These are phyloP conservation scores for Parapristionchus giblindavisi DNA, from an alignment of 2,888 invertebrate genomes.

Conservation along the genomic window DNA sequence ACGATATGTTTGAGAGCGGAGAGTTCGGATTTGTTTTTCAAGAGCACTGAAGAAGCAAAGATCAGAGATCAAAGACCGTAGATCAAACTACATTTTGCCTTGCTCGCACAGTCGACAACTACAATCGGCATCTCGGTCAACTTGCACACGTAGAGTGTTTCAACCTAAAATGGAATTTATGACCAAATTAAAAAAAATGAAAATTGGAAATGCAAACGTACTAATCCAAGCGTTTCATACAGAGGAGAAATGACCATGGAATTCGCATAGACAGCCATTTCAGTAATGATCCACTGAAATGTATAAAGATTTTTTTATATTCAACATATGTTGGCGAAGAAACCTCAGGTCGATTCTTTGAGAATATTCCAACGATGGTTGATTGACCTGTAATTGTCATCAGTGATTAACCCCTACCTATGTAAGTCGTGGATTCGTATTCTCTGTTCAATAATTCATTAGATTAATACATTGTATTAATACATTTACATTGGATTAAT, in stretches of 20 bases:
- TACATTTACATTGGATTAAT: too few relatives aligned
- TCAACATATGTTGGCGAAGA: not conserved
- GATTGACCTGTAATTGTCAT: conserved; percentile 62
- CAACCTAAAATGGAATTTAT: conserved; percentile 75
- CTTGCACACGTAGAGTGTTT: conserved; percentile 78
- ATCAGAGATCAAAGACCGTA: not conserved
- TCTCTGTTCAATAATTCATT: conserved; percentile 26
- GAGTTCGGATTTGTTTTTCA: conserved; percentile 14
- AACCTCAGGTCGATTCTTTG: conserved; percentile 71
- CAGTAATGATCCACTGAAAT: conserved; percentile 84
- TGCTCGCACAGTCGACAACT: conserved; percentile 36
- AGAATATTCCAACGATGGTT: conserved; percentile 70
- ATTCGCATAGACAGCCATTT: conserved; percentile 89
- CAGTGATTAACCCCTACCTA: conserved; percentile 54
- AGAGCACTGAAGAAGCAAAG: conserved; percentile 10
- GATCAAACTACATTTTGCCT: conserved; percentile 33
- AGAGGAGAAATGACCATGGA: conserved; percentile 92
- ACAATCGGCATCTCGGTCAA: conserved; percentile 50
- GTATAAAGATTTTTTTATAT: not conserved
- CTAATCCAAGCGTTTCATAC: conserved; percentile 93
- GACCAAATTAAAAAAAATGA: not conserved
- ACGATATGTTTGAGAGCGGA: conserved; percentile 36
- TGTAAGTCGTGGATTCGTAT: conserved; percentile 63
- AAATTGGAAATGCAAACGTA: too few relatives aligned
- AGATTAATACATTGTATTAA: too few relatives aligned